Percentiles rank a stretch among this genome's conserved stretches.
phyloP scores from a whole-genome alignment of 2,888 invertebrate genomes.

The Leptinotarsa juncta region DNA sequence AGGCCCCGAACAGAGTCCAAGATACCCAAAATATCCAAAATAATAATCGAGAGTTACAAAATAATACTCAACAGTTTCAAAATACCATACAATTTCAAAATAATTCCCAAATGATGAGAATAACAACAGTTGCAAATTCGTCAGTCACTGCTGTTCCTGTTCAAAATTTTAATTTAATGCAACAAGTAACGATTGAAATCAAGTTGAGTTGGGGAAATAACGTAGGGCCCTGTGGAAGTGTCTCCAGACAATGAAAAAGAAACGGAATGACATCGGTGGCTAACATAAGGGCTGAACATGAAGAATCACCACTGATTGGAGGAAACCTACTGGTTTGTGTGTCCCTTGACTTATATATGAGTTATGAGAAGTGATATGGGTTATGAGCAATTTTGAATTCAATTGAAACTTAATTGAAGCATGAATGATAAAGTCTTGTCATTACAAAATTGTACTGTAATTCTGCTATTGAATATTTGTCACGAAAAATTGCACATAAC shows the following conservation, averaged over 20 bases:
- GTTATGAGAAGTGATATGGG: too few relatives aligned
- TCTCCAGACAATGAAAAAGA: slow-evolving; percentile 4
- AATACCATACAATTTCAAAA: background rate
- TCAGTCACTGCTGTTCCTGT: background rate
- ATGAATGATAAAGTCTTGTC: too few relatives aligned
- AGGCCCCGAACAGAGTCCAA: background rate
- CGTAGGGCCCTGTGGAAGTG: background rate
- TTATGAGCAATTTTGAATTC: too few relatives aligned
- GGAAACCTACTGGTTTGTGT: background rate
- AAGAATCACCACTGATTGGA: background rate
- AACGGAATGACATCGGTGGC: too few relatives aligned
- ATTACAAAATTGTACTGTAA: too few relatives aligned
- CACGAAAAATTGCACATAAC: too few relatives aligned
- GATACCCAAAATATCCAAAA: background rate
- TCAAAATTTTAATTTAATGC: background rate
- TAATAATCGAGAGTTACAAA: background rate
- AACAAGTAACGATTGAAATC: slow-evolving; percentile 1
- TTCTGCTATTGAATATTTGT: too few relatives aligned
- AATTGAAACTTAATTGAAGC: too few relatives aligned
- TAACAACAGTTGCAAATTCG: background rate
- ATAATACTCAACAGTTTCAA: too few relatives aligned
- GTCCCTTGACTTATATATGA: too few relatives aligned
- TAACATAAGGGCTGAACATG: background rate
- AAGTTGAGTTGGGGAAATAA: background rate
- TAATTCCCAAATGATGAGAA: background rate